Evolutionary conservation across 2,888 invertebrate genomes (phyloP).

Genomic region (Protonemura montana): DNA sequence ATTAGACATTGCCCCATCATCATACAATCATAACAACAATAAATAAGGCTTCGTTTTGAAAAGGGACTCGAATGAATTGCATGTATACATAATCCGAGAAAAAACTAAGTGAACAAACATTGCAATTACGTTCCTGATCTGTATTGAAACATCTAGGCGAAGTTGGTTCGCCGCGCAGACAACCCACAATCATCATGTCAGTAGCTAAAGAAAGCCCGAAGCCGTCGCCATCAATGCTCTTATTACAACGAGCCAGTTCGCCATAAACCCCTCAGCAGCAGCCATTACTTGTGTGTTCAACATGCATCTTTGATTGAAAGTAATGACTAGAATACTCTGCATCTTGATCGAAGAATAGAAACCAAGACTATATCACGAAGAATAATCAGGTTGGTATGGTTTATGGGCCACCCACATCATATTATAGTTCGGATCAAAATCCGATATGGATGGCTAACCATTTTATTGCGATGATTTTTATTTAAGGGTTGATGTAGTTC

Average conservation of each 20-base stretch:
- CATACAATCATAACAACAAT: neutral
- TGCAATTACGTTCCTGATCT: neutral
- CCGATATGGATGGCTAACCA: neutral
- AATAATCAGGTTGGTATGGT: neutral
- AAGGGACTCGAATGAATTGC: neutral
- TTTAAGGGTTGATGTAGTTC: neutral
- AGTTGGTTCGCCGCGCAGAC: neutral
- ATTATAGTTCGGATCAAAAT: neutral
- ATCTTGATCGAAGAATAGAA: conserved; percentile 12
- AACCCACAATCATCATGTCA: neutral
- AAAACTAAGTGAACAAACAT: neutral
- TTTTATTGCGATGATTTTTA: neutral
- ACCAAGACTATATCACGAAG: neutral
- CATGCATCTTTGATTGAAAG: conserved; percentile 12
- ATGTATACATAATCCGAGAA: neutral
- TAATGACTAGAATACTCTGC: neutral
- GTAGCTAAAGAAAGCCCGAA: neutral
- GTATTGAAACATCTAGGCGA: neutral
- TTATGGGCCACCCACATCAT: conserved; percentile 12
- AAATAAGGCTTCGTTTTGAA: neutral
- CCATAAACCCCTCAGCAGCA: conserved; percentile 7
- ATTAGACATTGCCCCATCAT: neutral
- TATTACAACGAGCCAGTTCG: neutral
- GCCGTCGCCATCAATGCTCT: neutral
- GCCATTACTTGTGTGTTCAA: neutral